Evolutionary conservation across 2,113 vertebrate species (phyloP).

Genomic region (Pitta sordida): DNA sequence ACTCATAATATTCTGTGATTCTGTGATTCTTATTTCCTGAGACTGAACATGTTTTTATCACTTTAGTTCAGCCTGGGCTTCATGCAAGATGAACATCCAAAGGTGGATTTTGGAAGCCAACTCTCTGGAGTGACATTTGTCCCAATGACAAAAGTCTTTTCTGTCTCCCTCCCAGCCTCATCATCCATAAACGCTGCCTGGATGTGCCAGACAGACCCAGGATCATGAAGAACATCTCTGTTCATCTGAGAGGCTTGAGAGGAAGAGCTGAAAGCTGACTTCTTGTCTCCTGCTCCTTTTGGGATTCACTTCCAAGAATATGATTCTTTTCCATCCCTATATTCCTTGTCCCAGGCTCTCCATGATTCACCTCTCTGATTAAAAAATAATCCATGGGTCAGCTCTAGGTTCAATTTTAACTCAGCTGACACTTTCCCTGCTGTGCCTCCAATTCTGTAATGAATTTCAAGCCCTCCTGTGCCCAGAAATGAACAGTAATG

Average conservation of each 20-base stretch:
- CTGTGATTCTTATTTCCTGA: background rate
- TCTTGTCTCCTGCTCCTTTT: background rate
- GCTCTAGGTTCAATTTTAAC: background rate
- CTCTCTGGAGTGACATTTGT: background rate
- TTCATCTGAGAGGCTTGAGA: accelerated
- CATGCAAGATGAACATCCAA: background rate
- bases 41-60: accelerated
- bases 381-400: background rate
- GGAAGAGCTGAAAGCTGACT: background rate
- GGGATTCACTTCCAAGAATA: background rate
- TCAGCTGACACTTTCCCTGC: background rate
- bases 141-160: background rate
- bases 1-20: no score
- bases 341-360: background rate
- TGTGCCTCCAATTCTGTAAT: background rate
- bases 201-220: background rate
- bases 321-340: background rate
- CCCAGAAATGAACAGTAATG: conserved; percentile 4
- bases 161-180: accelerated
- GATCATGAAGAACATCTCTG: background rate
- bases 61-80: background rate
- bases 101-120: background rate
- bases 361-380: background rate
- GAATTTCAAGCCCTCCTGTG: conserved; percentile 26
- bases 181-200: background rate